Conservation (phyloP, 2,888 invertebrate species). For the Hydropsyche betteni region DNA sequence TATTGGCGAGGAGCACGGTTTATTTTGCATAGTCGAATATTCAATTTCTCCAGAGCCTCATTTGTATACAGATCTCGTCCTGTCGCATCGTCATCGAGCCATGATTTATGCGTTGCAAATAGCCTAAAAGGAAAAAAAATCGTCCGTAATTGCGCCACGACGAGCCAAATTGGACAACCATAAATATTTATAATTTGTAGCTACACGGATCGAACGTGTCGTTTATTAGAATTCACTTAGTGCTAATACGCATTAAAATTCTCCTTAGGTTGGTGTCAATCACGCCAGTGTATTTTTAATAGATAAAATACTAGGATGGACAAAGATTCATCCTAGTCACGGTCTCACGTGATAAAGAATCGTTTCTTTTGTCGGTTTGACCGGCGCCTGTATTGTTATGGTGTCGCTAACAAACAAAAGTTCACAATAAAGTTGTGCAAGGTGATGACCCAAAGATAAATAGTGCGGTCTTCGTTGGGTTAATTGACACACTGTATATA, state of each 20-base stretch:
- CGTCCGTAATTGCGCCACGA: constrained; percentile 13
- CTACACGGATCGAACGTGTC: constrained; percentile 29
- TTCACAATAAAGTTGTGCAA: constrained; percentile 46
- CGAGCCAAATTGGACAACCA: constrained; percentile 26
- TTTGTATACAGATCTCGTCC: constrained; percentile 8
- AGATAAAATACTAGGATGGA: neutral
- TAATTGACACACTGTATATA: constrained; percentile 43
- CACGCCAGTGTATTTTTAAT: constrained; percentile 6
- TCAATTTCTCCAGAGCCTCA: too few relatives aligned
- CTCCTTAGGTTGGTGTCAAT: neutral
- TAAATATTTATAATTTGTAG: constrained; percentile 31
- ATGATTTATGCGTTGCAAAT: constrained; percentile 3
- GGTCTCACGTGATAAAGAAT: constrained; percentile 33
- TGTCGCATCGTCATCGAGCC: constrained; percentile 17
- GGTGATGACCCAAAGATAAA: constrained; percentile 42
- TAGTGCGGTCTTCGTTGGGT: constrained; percentile 44
- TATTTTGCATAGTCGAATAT: too few relatives aligned
- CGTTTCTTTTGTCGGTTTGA: neutral
- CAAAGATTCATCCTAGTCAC: constrained; percentile 28
- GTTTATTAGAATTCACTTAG: constrained; percentile 18
- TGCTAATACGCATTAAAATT: constrained; percentile 7
- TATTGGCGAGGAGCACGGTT: too few relatives aligned
- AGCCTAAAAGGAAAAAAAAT: constrained; percentile 18
- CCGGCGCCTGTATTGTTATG: constrained; percentile 2
- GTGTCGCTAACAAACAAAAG: constrained; percentile 19